Percentiles rank a stretch among this genome's conserved stretches.
Conservation (phyloP, 2,113 vertebrate species). For the Leucoraja erinaceus region DNA sequence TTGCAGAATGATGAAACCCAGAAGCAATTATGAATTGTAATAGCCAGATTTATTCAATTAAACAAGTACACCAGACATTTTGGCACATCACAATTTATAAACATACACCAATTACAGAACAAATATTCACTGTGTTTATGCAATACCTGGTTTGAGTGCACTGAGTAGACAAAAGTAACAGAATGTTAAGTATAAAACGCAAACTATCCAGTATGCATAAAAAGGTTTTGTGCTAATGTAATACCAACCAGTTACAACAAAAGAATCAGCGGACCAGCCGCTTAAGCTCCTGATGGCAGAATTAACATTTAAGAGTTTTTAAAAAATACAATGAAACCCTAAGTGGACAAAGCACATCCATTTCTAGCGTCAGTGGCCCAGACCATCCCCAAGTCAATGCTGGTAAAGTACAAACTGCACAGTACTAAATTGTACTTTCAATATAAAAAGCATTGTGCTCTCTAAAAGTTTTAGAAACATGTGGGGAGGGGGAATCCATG, state of each 20-base stretch:
- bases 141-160: slow-evolving; percentile 20
- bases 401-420: neutral
- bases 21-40: neutral
- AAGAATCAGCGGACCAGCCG: slow-evolving; percentile 20
- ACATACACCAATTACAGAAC: slow-evolving; percentile 10
- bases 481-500: neutral
- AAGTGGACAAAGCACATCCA: neutral
- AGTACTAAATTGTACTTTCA: neutral
- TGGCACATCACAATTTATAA: slow-evolving; percentile 31
- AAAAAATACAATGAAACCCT: neutral
- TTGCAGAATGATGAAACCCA: neutral
- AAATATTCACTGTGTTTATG: neutral
- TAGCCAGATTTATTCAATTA: slow-evolving; percentile 36
- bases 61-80: neutral
- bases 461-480: neutral
- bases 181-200: slow-evolving; percentile 23
- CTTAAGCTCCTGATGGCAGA: neutral
- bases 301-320: neutral
- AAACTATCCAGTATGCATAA: neutral
- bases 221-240: slow-evolving; percentile 11
- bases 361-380: neutral
- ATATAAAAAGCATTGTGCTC: neutral
- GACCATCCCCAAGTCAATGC: neutral
- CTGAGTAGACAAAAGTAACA: slow-evolving; percentile 29
- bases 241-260: neutral